A percentile compares a stretch with the other conserved stretches of the same genome.
Conservation (phyloP, 2,113 vertebrate genomes). For the Paracyprichromis sp. region DNA sequence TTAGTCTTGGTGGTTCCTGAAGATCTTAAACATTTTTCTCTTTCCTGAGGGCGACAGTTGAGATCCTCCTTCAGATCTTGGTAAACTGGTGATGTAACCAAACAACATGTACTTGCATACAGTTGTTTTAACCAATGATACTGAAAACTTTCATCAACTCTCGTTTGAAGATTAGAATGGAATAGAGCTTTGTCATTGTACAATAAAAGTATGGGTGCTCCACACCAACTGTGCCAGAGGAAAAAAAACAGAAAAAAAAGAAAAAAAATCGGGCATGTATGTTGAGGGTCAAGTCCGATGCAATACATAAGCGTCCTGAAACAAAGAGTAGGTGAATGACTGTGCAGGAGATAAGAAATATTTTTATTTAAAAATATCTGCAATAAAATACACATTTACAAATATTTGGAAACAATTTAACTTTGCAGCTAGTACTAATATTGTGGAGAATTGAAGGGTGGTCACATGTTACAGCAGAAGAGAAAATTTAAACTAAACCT, state of each 20-base stretch:
- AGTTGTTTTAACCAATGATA: not conserved
- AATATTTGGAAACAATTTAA: not conserved
- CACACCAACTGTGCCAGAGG: not conserved
- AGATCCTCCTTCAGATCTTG: not conserved
- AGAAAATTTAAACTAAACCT: not conserved
- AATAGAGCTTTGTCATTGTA: not conserved
- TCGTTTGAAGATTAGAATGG: not conserved
- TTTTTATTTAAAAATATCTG: slow-evolving; percentile 51
- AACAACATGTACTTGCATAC: not conserved
- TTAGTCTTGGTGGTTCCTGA: not conserved
- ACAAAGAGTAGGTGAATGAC: too few relatives aligned
- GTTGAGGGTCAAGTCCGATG: not conserved
- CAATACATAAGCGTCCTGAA: not conserved
- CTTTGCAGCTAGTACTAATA: not conserved
- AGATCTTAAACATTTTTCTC: not conserved
- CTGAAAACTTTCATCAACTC: not conserved
- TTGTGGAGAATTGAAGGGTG: not conserved
- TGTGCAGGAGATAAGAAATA: not conserved
- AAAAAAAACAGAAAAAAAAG: fast-evolving
- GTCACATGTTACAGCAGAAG: not conserved
- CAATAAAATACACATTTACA: slow-evolving; percentile 43
- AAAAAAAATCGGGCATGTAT: fast-evolving
- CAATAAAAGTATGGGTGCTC: not conserved
- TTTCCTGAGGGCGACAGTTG: not conserved
- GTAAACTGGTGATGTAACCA: not conserved